Percentiles rank a stretch among this genome's conserved stretches.
These are phyloP conservation scores for Latheticus oryzae DNA, from an alignment of 2,888 invertebrate species.

Conservation along the genomic window DNA sequence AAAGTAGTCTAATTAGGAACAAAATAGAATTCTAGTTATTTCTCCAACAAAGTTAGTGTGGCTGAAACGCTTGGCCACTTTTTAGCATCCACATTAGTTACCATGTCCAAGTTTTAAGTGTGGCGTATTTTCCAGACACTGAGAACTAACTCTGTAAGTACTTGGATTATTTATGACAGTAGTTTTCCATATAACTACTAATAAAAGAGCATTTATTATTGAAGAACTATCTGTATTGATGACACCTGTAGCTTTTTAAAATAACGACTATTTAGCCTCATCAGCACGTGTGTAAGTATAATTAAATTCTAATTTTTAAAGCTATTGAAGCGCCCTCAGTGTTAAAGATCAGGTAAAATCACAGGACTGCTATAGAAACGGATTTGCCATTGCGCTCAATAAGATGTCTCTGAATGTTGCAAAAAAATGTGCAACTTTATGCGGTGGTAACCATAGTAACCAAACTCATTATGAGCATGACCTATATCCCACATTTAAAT, in stretches of 20 bases:
- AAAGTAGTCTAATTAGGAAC: no score
- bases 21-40: no score
- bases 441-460: conserved; percentile 12
- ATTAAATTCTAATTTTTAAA: no score
- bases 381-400: neutral
- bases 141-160: conserved; percentile 11
- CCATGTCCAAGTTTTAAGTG: conserved; percentile 9
- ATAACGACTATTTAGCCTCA: no score
- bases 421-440: conserved; percentile 7
- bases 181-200: conserved; percentile 7
- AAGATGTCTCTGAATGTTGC: neutral
- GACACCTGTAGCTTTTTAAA: conserved; percentile 19
- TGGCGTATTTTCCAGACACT: conserved; percentile 14
- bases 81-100: neutral
- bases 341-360: conserved; percentile 5
- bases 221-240: neutral
- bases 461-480: conserved; percentile 2
- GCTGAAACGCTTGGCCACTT: no score
- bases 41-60: no score
- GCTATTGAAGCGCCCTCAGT: neutral
- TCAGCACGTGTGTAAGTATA: no score
- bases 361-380: conserved; percentile 6
- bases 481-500: conserved; percentile 3
- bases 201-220: conserved; percentile 13
- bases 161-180: conserved; percentile 21